phyloP scores from a whole-genome alignment of 1,140 invertebrate genomes.

The Drosophila jambulina region DNA sequence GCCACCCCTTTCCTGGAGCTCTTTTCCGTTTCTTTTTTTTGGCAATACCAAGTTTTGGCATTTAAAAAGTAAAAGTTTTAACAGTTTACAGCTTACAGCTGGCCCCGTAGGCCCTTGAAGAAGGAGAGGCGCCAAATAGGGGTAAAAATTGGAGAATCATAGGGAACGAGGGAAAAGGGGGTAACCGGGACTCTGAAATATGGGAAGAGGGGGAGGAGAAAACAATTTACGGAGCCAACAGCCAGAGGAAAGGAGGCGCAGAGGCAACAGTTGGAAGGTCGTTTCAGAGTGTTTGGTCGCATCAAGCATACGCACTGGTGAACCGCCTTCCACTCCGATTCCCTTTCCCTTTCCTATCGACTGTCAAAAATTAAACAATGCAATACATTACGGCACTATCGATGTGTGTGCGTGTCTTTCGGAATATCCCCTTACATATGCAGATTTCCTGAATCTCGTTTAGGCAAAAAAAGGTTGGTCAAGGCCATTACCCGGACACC shows the following conservation, averaged over 20 bases:
- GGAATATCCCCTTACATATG: conserved; percentile 10
- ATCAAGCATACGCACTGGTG: conserved; percentile 75
- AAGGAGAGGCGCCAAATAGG: neutral
- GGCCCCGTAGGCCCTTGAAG: conserved; percentile 3
- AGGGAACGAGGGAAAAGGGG: neutral
- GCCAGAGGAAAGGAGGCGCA: conserved; percentile 2
- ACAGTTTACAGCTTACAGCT: conserved; percentile 13
- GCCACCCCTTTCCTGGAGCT: too few relatives aligned
- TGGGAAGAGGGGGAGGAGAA: neutral
- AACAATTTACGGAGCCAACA: conserved; percentile 27
- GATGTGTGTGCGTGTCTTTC: conserved; percentile 49
- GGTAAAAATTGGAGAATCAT: too few relatives aligned
- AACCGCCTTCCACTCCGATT: neutral
- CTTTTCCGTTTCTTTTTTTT: neutral
- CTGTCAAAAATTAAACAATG: conserved; percentile 72
- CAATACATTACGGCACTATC: conserved; percentile 71
- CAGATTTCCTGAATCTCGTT: conserved; percentile 9
- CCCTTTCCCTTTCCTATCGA: neutral
- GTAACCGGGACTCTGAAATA: neutral
- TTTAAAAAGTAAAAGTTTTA: neutral
- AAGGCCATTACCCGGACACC: conserved; percentile 37
- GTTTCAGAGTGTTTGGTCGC: conserved; percentile 37
- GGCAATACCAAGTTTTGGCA: conserved; percentile 4
- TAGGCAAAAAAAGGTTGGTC: conserved; percentile 7
- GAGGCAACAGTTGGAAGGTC: conserved; percentile 27